Conservation (phyloP, 2,797 vertebrate species). For the Pteronotus mesoamericanus region DNA sequence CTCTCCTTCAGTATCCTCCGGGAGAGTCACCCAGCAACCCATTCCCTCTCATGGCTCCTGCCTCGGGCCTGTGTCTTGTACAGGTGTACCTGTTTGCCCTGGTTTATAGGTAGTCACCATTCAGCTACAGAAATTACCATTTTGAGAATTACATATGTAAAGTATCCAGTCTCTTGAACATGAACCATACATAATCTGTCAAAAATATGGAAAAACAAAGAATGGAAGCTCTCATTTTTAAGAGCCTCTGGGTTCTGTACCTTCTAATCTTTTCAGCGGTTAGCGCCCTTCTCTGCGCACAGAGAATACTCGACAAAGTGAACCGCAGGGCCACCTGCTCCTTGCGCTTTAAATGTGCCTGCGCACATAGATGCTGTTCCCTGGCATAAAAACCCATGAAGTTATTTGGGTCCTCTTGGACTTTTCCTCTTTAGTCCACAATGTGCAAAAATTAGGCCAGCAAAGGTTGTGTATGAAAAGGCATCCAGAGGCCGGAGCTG, state of each 20-base stretch:
- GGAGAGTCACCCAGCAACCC: not conserved
- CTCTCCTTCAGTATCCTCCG: not conserved
- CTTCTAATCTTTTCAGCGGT: not conserved
- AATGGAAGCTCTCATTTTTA: not conserved
- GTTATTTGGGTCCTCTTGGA: not conserved
- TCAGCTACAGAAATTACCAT: not conserved
- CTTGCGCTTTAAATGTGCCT: not conserved
- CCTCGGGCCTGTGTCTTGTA: not conserved
- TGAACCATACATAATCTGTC: not conserved
- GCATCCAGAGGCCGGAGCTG: not conserved
- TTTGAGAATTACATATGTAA: not conserved
- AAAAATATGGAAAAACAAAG: not conserved
- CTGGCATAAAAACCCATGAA: not conserved
- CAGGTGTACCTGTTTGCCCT: not conserved
- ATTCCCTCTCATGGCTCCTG: not conserved
- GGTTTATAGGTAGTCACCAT: not conserved
- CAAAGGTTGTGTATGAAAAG: not conserved
- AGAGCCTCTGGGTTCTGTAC: not conserved
- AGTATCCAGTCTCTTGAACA: not conserved
- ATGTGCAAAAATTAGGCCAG: not conserved
- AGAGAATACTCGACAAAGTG: not conserved
- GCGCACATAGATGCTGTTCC: not conserved
- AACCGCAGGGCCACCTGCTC: rapidly evolving
- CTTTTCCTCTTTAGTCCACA: not conserved
- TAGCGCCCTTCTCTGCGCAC: not conserved